Conservation (phyloP, 2,797 vertebrate species). For the Cercopithecus hamlyni region DNA sequence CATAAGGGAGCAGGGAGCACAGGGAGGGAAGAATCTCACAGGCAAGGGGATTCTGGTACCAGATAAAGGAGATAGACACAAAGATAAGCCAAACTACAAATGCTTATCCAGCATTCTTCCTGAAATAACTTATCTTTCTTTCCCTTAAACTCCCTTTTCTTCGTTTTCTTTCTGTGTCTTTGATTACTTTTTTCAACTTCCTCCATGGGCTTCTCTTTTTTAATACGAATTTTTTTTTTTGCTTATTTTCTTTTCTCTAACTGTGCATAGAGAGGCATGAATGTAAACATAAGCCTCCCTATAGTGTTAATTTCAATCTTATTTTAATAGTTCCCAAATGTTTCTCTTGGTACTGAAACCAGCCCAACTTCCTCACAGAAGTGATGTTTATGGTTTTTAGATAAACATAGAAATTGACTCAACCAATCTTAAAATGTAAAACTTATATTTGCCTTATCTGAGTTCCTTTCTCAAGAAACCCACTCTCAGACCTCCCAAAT, state of each 20-base stretch:
- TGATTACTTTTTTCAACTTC: not conserved
- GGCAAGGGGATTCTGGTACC: not conserved
- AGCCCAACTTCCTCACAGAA: not conserved
- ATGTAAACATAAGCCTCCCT: not conserved
- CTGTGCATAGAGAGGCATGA: not conserved
- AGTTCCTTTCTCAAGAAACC: not conserved
- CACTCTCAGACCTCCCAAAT: not conserved
- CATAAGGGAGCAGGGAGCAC: not conserved
- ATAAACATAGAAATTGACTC: not conserved
- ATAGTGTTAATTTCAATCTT: not conserved
- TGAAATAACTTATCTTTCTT: not conserved
- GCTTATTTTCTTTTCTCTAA: not conserved
- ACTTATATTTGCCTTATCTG: not conserved
- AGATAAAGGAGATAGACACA: not conserved
- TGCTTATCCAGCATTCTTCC: not conserved
- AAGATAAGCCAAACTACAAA: not conserved
- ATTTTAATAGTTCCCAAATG: not conserved
- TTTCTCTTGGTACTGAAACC: not conserved
- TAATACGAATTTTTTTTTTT: not conserved
- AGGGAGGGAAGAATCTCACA: not conserved
- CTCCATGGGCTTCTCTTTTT: not conserved
- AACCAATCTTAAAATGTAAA: not conserved
- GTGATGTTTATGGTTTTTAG: not conserved
- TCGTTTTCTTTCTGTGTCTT: not conserved
- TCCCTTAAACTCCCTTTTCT: not conserved